Conservation (phyloP, 2,888 invertebrate genomes). For the Platycheirus rosarum region DNA sequence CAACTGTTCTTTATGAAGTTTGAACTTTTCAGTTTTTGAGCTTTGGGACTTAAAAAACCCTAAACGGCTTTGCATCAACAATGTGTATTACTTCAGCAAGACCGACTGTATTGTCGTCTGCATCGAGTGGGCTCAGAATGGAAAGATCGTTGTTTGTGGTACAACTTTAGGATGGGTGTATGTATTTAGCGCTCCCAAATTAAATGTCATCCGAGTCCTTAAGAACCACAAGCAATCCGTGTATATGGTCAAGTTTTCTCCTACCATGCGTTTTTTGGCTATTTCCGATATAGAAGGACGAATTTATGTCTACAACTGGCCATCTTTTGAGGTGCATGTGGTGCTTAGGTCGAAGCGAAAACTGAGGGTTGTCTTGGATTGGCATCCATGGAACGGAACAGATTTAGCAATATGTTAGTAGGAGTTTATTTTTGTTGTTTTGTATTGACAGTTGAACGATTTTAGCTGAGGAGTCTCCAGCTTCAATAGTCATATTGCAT, state of each 20-base stretch:
- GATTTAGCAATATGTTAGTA: slow-evolving; percentile 81
- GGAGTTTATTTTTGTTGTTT: not conserved
- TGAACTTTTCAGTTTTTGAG: slow-evolving; percentile 78
- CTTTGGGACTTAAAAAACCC: slow-evolving; percentile 77
- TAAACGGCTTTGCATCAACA: slow-evolving; percentile 77
- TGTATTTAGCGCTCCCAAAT: slow-evolving; percentile 75
- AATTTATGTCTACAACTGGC: slow-evolving; percentile 78
- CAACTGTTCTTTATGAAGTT: too few relatives aligned
- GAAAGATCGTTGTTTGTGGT: slow-evolving; percentile 79
- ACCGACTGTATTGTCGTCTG: slow-evolving; percentile 76
- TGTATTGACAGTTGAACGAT: slow-evolving; percentile 20
- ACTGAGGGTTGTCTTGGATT: slow-evolving; percentile 79
- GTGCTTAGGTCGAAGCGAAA: slow-evolving; percentile 75
- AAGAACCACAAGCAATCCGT: slow-evolving; percentile 76
- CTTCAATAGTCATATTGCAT: slow-evolving; percentile 79
- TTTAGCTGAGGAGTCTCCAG: slow-evolving; percentile 79
- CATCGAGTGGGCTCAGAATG: slow-evolving; percentile 79
- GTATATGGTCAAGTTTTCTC: slow-evolving; percentile 78
- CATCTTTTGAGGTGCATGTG: slow-evolving; percentile 75
- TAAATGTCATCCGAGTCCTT: slow-evolving; percentile 75
- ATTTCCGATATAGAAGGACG: slow-evolving; percentile 78
- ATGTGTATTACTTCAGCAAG: slow-evolving; percentile 77
- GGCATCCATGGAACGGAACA: slow-evolving; percentile 83
- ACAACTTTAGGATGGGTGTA: slow-evolving; percentile 77
- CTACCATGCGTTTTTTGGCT: slow-evolving; percentile 79